phyloP scores from a whole-genome alignment of 2,797 vertebrate species.

The Stomatorhinus walkeri region DNA sequence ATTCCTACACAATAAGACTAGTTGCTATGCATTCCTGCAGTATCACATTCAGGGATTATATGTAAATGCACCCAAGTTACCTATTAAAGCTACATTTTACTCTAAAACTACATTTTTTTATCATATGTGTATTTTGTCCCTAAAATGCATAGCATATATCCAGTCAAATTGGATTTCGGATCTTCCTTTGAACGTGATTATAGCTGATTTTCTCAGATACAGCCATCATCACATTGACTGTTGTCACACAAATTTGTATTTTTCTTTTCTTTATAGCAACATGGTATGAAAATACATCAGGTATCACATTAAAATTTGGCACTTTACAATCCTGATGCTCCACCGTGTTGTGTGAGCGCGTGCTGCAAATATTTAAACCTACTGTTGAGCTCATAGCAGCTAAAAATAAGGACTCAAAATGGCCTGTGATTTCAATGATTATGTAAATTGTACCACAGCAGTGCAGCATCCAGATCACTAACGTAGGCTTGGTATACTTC shows the following conservation, averaged over 20 bases:
- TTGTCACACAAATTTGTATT: neutral
- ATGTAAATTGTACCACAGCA: neutral
- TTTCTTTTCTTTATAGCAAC: neutral
- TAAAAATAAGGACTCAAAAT: neutral
- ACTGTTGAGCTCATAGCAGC: neutral
- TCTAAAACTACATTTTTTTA: neutral
- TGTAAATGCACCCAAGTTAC: neutral
- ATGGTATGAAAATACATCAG: neutral
- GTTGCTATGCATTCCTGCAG: neutral
- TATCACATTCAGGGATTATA: neutral
- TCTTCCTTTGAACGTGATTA: neutral
- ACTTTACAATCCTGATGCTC: neutral
- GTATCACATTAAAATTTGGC: neutral
- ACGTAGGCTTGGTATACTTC: neutral
- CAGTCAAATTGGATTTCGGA: neutral
- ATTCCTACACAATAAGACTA: neutral
- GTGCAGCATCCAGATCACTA: neutral
- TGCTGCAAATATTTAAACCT: neutral
- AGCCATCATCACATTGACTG: neutral
- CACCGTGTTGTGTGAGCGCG: neutral
- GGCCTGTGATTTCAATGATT: neutral
- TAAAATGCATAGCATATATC: neutral
- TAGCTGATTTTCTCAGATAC: neutral
- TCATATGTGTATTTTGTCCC: neutral
- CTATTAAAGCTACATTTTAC: neutral